Base-by-base conservation (phyloP, 2,797 vertebrate species). In the Etheostoma perlongum region DNA sequence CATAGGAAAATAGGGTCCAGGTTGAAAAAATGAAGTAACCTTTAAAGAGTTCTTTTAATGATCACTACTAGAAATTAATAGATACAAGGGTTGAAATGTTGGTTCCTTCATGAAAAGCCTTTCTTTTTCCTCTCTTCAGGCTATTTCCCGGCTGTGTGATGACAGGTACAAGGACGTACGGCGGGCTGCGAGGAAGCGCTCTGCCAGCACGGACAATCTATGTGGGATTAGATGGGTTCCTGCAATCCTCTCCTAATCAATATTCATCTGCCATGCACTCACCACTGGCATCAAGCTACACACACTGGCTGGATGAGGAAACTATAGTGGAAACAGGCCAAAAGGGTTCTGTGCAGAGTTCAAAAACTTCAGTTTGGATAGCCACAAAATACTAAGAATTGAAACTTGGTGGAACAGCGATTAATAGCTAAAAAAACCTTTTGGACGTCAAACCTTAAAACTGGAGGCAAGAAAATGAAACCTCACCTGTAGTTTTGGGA, bases 121-220 rank as follows among this genome's bases (percentile, higher is more conserved):
- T 47, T 42, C 7, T 40, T 0, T 49, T 14, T 71, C 46, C 14
- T 71, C 25, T 68, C 66, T 78, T 1, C 93, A 99, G 98, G 98
- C 98, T 25, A 98, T 99, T 90, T 98, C 97, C 87, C 95, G 97
- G 79, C 93, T 99, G 14, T 98, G 97, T 72, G 97, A 99, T 27
- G 97, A 99, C 92, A 97, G 95, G 81, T 98, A 98, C 79, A 97
- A 97, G 89, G 97, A 98, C 80, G 94, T 96, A 70, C 94, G 97
- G 83, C 95, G 96, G 93, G 92, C 93, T 0, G 90, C 94, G 21
- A 96, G 95, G 94, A 98, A 97, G 75, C 96, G 96, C 71, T 98
- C 97, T 1, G 97, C 96, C 52, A 99, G 97, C 90, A 91, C 95
- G 84, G 98, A 99, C 95, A 97, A 99, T 92, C 96, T 97, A 78